Base-by-base conservation (phyloP, 1,140 invertebrate genomes). In the Penaeus japonicus region DNA sequence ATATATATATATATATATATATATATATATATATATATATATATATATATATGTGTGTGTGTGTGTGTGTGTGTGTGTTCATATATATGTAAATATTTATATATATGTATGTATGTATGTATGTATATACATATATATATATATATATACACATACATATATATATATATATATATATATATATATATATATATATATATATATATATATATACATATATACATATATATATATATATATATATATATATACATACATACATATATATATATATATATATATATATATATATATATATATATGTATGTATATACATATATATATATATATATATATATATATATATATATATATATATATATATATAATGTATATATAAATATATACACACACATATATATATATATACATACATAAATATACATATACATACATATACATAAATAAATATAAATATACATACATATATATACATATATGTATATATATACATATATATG, bases 101-200 rank as follows among this genome's bases (percentile, higher is more conserved):
- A n/a, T n/a, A n/a, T n/a, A n/a, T n/a, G n/a, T n/a, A n/a, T n/a
- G n/a, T n/a, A n/a, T n/a, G n/a, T n/a, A n/a, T n/a, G n/a, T n/a
- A n/a, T n/a, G n/a, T n/a, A n/a, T n/a, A n/a, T n/a, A n/a, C n/a
- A n/a, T n/a, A n/a, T n/a, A n/a, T n/a, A n/a, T n/a, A n/a, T n/a
- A n/a, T n/a, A n/a, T 65, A 65, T 65, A 65, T 15, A 65, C 30
- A 65, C 30, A 65, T 65, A 65, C 30, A 65, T 65, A 65, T 65
- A 65, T 65, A 65, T 65, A 65, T 65, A 65, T 65, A 65, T 65
- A 65, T 65, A 65, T 65, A 65, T 65, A 65, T 65, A 65, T 65
- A 65, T 65, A 65, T 65, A 65, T 65, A 65, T 65, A 65, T 65
- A 65, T 65, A 65, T 65, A 65, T 65, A 65, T 65, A 65, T 15